A percentile compares a stretch with the other conserved stretches of the same genome.
phyloP scores from a whole-genome alignment of 2,888 invertebrate genomes.

The Leptinotarsa haldemani region DNA sequence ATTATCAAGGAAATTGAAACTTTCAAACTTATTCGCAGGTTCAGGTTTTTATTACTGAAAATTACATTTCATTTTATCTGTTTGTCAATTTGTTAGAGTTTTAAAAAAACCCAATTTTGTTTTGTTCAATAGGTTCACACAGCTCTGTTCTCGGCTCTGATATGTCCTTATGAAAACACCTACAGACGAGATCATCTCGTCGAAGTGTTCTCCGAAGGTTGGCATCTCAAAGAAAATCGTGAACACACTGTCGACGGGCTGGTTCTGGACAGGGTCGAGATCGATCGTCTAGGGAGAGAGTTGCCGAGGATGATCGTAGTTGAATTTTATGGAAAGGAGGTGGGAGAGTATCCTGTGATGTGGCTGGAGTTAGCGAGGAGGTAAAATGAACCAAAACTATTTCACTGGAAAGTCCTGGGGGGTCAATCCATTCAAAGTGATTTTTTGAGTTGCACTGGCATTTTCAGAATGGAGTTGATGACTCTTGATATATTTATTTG shows the following conservation, averaged over 20 bases:
- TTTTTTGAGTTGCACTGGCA: too few species aligned
- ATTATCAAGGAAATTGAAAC: too few species aligned
- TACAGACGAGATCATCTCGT: slow-evolving; percentile 74
- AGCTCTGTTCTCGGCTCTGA: slow-evolving; percentile 69
- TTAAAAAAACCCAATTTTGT: neutral
- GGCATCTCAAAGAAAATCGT: slow-evolving; percentile 69
- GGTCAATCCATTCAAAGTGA: too few species aligned
- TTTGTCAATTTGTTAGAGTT: too few species aligned
- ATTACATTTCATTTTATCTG: too few species aligned
- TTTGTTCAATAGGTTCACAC: slow-evolving; percentile 63
- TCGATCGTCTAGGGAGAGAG: slow-evolving; percentile 73
- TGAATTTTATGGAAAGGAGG: slow-evolving; percentile 82
- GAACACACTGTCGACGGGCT: slow-evolving; percentile 52
- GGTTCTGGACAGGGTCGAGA: slow-evolving; percentile 67
- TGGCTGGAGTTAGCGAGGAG: slow-evolving; percentile 86
- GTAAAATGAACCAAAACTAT: slow-evolving; percentile 56
- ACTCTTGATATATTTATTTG: too few species aligned
- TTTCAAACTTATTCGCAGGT: too few species aligned
- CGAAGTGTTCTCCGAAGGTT: slow-evolving; percentile 88
- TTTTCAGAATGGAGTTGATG: too few species aligned
- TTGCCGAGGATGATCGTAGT: slow-evolving; percentile 78
- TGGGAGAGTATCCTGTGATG: slow-evolving; percentile 79
- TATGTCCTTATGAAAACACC: slow-evolving; percentile 70
- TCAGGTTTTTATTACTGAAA: too few species aligned
- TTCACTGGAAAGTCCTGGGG: neutral